These are phyloP conservation scores for Sturnira hondurensis DNA, from an alignment of 2,113 vertebrate genomes.

Conservation along the genomic window DNA sequence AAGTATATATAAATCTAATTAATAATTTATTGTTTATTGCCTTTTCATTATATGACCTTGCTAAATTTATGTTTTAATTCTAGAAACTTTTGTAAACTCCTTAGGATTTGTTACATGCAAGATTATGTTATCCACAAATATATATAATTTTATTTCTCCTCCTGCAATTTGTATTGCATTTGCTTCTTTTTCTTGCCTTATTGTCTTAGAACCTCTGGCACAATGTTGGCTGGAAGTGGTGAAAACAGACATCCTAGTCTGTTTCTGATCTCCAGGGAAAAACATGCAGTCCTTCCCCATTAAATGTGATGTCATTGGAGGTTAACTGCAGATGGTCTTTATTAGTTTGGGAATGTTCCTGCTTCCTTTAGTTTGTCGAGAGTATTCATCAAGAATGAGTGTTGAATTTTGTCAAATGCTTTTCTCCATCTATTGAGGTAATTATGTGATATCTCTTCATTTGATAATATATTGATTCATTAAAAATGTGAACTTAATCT, in stretches of 20 bases:
- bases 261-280: too few relatives aligned
- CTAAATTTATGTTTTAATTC: too few relatives aligned
- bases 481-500: not conserved
- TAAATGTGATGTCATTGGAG: rapidly evolving
- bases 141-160: not conserved
- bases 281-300: rapidly evolving
- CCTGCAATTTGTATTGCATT: too few relatives aligned
- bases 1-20: not conserved
- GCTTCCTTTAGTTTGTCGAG: not conserved
- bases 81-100: not conserved
- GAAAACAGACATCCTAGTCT: rapidly evolving
- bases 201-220: rapidly evolving
- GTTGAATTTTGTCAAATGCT: too few relatives aligned
- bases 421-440: not conserved
- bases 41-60: not conserved
- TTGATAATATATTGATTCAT: not conserved
- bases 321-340: not conserved
- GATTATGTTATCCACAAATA: not conserved
- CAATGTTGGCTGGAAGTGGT: rapidly evolving
- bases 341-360: not conserved
- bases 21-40: not conserved
- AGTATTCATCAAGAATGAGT: not conserved
- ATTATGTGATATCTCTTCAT: not conserved
- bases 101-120: not conserved
- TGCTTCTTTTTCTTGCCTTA: not conserved